A percentile compares a stretch with the other conserved stretches of the same genome.
These are phyloP conservation scores for Petrocephalus microphthalmus DNA, from an alignment of 2,113 vertebrate species.

Conservation along the genomic window DNA sequence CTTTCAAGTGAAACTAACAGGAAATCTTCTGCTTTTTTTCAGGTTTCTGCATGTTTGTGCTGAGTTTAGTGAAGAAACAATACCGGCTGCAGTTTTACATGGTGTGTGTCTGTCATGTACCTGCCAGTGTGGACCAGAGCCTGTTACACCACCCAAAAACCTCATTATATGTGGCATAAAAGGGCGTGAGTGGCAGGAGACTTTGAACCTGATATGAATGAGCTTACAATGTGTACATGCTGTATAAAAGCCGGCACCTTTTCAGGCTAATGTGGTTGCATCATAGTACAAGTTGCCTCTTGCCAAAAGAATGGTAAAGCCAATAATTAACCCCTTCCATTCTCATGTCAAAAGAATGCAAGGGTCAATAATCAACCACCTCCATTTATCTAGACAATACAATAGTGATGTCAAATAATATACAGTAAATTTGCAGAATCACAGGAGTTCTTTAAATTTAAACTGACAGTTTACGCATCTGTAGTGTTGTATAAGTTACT, in stretches of 20 bases:
- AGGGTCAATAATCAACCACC: too few species aligned
- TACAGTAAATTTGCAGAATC: neutral
- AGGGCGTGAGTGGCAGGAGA: neutral
- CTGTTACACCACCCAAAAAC: neutral
- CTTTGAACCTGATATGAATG: neutral
- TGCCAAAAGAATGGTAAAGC: neutral
- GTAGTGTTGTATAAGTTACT: neutral
- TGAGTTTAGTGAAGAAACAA: conserved; percentile 99
- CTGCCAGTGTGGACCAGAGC: conserved; percentile 24
- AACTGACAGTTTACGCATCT: neutral
- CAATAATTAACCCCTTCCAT: neutral
- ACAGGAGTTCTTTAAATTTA: neutral
- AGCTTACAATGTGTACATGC: neutral
- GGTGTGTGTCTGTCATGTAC: conserved; percentile 79
- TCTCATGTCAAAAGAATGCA: neutral
- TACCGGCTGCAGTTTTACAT: conserved; percentile 99
- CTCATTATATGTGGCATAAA: neutral
- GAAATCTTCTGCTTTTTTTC: conserved; percentile 71
- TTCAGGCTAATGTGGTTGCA: neutral
- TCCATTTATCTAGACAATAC: neutral
- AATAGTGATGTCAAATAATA: neutral
- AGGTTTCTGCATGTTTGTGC: conserved; percentile 99
- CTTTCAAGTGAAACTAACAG: conserved; percentile 45
- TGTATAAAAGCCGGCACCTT: neutral
- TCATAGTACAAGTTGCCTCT: neutral